Conservation (phyloP, 2,113 vertebrate species). For the Thermophis baileyi region DNA sequence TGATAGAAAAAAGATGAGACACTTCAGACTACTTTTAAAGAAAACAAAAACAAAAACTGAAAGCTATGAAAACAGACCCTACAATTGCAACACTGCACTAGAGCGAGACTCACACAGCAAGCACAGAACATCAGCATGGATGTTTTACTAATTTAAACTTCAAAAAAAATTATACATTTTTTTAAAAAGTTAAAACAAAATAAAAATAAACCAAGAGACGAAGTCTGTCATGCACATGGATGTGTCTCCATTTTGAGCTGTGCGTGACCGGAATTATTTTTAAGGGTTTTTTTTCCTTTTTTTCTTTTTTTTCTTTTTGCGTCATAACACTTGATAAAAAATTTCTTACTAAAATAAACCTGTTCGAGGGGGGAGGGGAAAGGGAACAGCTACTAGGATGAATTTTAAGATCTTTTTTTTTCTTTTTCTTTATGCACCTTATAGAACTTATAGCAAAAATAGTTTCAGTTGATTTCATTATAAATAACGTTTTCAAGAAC, state of each 20-base stretch:
- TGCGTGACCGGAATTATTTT: conserved; percentile 74
- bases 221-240: conserved; percentile 86
- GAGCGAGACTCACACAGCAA: conserved; percentile 94
- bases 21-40: conserved; percentile 82
- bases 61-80: conserved; percentile 79
- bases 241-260: conserved; percentile 79
- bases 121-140: conserved; percentile 83
- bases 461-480: conserved; percentile 91
- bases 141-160: conserved; percentile 75
- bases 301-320: conserved; percentile 74
- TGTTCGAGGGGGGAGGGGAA: conserved; percentile 62
- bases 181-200: conserved; percentile 63
- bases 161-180: conserved; percentile 75
- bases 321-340: conserved; percentile 88
- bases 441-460: conserved; percentile 96
- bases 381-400: conserved; percentile 88
- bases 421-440: conserved; percentile 84
- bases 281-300: conserved; percentile 19
- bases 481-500: conserved; percentile 93
- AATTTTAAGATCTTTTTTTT: conserved; percentile 83
- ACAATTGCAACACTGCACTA: conserved; percentile 83
- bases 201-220: conserved; percentile 77
- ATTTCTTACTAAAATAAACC: conserved; percentile 98
- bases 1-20: conserved; percentile 83
- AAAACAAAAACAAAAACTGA: conserved; percentile 58